Base-by-base conservation (phyloP, 2,888 invertebrate genomes). In the Dorcus hopei region DNA sequence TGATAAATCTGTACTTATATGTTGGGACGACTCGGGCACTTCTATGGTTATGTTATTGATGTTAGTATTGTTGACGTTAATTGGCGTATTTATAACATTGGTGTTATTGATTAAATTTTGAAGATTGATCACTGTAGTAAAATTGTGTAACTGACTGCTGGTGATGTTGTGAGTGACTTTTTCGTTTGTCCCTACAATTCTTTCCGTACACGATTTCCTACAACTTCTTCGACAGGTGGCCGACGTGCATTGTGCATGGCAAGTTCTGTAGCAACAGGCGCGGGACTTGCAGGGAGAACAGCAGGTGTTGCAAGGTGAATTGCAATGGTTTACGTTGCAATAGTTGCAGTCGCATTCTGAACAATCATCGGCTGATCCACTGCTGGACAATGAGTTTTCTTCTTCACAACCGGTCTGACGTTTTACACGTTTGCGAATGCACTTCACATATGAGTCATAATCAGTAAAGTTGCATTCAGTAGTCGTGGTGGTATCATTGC, bases 91-190 rank as follows among this genome's bases (percentile, higher is more conserved):
- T 19, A 80, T 72, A 5, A 76, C 50, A 57, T 79, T 78, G 0
- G 79, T 79, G 56, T 77, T 78, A 60, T 79, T 79, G 41, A 80
- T 73, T 7, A 78, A 67, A 58, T 78, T 79, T 41, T 77, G 75
- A 11, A 79, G 61, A 62, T 78, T 74, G 7, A 79, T 79, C 2
- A 79, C 72, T 1, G 78, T 79, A 0, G 79, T 79, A 9, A 79
- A 72, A 61, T 80, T 80, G 41, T 75, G 77, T 49, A 53, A 62
- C 38, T 9, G 47, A 48, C 52, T 47, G 14, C 52, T 48, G 52
- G 39, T 38, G 11, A 43, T 50, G 43, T 16, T 49, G 43, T 11
- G 26, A 16, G 41, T 47, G 47, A 45, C 49, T 38, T 16, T 9
- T 49, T 45, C 16, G 43, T 47, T 40, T 38, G 49, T 54, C 6